A percentile compares a stretch with the other conserved stretches of the same genome.
Conservation (phyloP, 2,113 vertebrate genomes). For the Pseudopodoces humilis region DNA sequence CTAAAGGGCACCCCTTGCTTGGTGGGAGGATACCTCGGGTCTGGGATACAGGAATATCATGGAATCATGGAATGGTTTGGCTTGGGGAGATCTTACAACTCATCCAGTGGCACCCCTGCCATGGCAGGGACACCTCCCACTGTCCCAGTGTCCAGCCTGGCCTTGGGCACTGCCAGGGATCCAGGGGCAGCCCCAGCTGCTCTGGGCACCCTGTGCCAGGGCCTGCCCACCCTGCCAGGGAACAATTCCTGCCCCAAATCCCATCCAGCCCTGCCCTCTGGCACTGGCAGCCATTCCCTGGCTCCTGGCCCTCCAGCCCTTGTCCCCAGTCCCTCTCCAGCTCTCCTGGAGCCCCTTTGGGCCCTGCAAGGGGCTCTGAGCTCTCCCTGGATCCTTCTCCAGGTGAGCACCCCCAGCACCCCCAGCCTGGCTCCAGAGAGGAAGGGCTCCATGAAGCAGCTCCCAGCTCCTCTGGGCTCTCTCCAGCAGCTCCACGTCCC, state of each 20-base stretch:
- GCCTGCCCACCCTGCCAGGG: neutral
- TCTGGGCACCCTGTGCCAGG: neutral
- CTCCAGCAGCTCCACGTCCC: neutral
- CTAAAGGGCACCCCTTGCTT: neutral
- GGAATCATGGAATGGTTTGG: accelerated
- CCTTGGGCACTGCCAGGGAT: neutral
- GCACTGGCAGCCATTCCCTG: neutral
- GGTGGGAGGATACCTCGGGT: neutral
- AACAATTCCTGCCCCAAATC: accelerated
- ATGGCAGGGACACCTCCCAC: neutral
- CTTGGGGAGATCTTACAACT: accelerated
- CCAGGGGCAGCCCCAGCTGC: neutral
- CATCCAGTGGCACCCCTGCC: accelerated
- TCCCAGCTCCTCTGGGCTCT: accelerated
- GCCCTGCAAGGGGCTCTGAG: accelerated
- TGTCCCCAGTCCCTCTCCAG: neutral
- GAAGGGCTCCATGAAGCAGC: neutral
- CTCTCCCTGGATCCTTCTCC: neutral
- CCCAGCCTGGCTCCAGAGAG: neutral
- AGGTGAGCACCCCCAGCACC: neutral
- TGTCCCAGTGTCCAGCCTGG: accelerated
- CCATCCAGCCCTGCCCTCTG: neutral
- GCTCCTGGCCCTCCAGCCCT: accelerated
- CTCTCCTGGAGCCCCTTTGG: neutral
- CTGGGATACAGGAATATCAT: accelerated